A percentile compares a stretch with the other conserved stretches of the same genome.
Evolutionary conservation across 2,797 vertebrate species (phyloP).

Genomic region (Lateolabrax maculatus): DNA sequence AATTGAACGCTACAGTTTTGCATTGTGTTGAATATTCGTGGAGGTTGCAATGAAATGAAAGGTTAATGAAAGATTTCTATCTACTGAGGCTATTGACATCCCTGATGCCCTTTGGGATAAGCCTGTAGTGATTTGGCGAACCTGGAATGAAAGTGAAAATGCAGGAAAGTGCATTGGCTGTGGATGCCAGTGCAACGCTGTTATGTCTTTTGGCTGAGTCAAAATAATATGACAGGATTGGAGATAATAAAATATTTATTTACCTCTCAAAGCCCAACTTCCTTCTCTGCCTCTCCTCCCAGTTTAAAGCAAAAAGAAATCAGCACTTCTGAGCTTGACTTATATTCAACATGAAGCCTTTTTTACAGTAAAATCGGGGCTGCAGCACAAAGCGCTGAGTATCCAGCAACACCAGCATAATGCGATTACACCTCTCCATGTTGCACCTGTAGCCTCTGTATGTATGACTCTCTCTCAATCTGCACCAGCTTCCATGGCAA

Average conservation of each 20-base stretch:
- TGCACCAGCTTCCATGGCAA: slow-evolving; percentile 64
- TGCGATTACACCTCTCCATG: slow-evolving; percentile 30
- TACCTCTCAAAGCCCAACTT: slow-evolving; percentile 31
- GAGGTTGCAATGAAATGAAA: slow-evolving; percentile 53
- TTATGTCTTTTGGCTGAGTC: slow-evolving; percentile 31
- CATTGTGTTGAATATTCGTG: slow-evolving; percentile 53
- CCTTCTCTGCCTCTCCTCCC: slow-evolving; percentile 2
- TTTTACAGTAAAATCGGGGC: not conserved
- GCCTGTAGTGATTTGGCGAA: slow-evolving; percentile 26
- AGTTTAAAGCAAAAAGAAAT: slow-evolving; percentile 23
- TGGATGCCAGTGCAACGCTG: not conserved
- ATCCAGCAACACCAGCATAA: slow-evolving; percentile 10
- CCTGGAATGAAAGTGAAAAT: slow-evolving; percentile 51
- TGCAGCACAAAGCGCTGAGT: not conserved
- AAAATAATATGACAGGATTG: slow-evolving; percentile 43
- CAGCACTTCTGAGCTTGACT: slow-evolving; percentile 11
- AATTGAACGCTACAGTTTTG: slow-evolving; percentile 9
- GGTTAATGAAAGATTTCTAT: slow-evolving; percentile 76
- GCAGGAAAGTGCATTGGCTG: slow-evolving; percentile 34
- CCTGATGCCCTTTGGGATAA: slow-evolving; percentile 68
- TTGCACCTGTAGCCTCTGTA: slow-evolving; percentile 39
- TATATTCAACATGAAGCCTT: slow-evolving; percentile 9
- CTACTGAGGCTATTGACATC: slow-evolving; percentile 61
- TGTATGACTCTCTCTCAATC: slow-evolving; percentile 3
- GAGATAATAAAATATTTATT: slow-evolving; percentile 63